Evolutionary conservation across 2,113 vertebrate genomes (phyloP).

Genomic region (Quiscalus mexicanus): DNA sequence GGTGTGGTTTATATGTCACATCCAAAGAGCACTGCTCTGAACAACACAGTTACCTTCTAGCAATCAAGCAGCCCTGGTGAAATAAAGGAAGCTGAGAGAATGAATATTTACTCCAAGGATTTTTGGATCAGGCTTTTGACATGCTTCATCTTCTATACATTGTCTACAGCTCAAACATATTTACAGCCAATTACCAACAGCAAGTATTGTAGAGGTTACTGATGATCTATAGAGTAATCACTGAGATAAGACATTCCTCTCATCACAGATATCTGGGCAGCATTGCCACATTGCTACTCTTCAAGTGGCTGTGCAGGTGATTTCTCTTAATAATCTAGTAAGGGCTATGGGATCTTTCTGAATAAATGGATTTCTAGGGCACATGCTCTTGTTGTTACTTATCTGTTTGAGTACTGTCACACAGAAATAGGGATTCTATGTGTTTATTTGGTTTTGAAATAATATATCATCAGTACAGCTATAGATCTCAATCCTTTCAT

Average conservation of each 20-base stretch:
- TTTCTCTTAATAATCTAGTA: conserved; percentile 45
- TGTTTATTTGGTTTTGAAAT: conserved; percentile 68
- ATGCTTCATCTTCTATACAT: not conserved
- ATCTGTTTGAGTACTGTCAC: conserved; percentile 53
- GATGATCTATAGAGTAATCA: not conserved
- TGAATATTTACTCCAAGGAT: not conserved
- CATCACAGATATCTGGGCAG: not conserved
- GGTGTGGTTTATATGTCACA: not conserved
- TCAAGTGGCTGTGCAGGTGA: conserved; percentile 5
- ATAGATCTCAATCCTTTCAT: conserved; percentile 56
- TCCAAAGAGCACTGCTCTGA: not conserved
- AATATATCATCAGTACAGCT: conserved; percentile 59
- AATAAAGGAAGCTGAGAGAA: not conserved
- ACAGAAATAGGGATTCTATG: conserved; percentile 58
- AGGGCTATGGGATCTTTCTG: conserved; percentile 26
- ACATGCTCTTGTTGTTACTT: conserved; percentile 25
- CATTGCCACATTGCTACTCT: not conserved
- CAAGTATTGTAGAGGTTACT: not conserved
- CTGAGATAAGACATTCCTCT: not conserved
- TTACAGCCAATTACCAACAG: not conserved
- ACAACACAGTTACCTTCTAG: not conserved
- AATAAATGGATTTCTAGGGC: conserved; percentile 30
- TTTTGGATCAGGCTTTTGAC: not conserved
- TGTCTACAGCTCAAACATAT: not conserved
- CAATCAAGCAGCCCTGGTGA: not conserved